Evolutionary conservation across 2,888 invertebrate species (phyloP), one percentile per base, ranked within the genome.

Genomic region (Eilema griseolum): DNA sequence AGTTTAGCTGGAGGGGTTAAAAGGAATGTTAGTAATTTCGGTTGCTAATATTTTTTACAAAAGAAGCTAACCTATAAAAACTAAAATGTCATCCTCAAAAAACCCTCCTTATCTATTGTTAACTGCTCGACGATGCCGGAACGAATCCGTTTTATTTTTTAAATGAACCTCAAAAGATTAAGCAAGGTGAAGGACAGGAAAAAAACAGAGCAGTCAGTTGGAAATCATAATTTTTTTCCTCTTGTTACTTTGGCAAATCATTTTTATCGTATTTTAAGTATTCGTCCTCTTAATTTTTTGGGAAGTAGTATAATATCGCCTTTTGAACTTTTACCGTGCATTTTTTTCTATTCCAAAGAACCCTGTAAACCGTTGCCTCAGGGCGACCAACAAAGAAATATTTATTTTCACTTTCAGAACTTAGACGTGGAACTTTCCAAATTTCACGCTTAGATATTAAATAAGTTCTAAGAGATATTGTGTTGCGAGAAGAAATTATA

Each of bases 191-290:
- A 79, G 83, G 84, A 84, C 77, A 80, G 73, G 79, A 72, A 72
- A 75, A 66, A 57, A 71, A 73, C 64, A 68, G 74, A 71, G 75
- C 83, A 82, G 72, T 74, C 84, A 80, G 83, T 84, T 80, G 87
- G 85, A 88, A 87, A 76, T 79, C 74, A 83, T 84, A 83, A 83
- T 83, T 84, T 84, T 83, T 77, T 82, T 79, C 79, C 81, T 74
- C 75, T 80, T 83, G 81, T 82, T 80, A 78, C 74, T 73, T 52
- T 74, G 69, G 41, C 71, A 72, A 70, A 76, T 82, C 79, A 80
- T 80, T 83, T 83, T 77, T 82, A 77, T 81, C 79, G 73, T 73
- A 71, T 76, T 77, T 80, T 77, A 71, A 79, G 77, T 75, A 76
- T 74, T 70, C 70, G 63, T 60, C 59, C 57, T 46, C 63, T 62